phyloP scores from a whole-genome alignment of 2,888 invertebrate genomes.

The Nomada fucata region DNA sequence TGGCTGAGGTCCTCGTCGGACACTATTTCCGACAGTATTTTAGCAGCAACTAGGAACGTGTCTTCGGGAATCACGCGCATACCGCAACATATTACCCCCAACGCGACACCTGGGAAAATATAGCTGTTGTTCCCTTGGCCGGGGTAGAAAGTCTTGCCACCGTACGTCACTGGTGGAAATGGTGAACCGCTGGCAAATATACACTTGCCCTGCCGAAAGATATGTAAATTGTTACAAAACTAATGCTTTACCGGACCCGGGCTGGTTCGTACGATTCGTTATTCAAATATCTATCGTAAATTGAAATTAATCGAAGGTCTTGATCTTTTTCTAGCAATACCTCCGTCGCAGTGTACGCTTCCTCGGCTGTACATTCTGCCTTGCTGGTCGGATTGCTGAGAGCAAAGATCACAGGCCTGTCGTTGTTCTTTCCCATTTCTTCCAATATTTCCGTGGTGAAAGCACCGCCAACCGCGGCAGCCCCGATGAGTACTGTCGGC shows the following conservation, averaged over 20 bases:
- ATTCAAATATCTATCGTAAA: too few species aligned
- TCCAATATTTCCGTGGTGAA: constrained; percentile 94
- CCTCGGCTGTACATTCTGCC: constrained; percentile 99
- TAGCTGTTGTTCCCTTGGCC: constrained; percentile 99
- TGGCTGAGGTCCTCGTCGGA: constrained; percentile 91
- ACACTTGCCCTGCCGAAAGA: constrained; percentile 89
- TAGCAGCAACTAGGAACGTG: constrained; percentile 95
- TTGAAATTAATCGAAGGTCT: too few species aligned
- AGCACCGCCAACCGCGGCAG: constrained; percentile 97
- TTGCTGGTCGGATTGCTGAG: constrained; percentile 99
- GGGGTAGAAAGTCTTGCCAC: constrained; percentile 92
- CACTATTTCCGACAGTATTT: constrained; percentile 93
- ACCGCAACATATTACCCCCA: constrained; percentile 95
- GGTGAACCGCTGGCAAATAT: constrained; percentile 99
- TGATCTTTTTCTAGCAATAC: constrained; percentile 4
- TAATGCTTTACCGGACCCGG: too few species aligned
- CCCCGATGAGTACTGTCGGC: constrained; percentile 97
- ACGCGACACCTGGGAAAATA: constrained; percentile 98
- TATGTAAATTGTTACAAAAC: constrained; percentile 24
- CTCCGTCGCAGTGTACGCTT: constrained; percentile 90
- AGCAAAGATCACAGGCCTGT: constrained; percentile 97
- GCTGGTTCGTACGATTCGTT: too few species aligned
- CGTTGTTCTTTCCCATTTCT: constrained; percentile 93
- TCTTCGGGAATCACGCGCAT: constrained; percentile 96
- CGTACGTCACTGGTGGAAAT: constrained; percentile 93